phyloP scores from a whole-genome alignment of 2,888 invertebrate genomes.

The Byasa hedistus region DNA sequence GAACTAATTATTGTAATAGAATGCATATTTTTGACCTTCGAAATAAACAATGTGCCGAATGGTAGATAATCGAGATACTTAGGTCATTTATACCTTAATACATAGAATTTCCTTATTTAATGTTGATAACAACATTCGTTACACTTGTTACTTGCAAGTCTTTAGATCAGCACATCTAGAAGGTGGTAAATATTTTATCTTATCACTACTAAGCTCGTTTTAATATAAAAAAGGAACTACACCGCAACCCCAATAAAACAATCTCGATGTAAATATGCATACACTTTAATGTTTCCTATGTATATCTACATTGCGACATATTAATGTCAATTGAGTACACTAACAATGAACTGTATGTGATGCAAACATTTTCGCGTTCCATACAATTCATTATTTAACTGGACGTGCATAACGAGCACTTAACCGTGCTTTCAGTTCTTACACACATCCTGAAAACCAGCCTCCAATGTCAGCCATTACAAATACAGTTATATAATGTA shows the following conservation, averaged over 20 bases:
- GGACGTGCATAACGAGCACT: neutral
- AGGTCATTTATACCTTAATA: no score
- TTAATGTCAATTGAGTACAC: slow-evolving; percentile 43
- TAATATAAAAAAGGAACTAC: neutral
- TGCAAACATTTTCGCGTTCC: neutral
- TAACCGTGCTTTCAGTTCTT: neutral
- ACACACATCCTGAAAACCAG: neutral
- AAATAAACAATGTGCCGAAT: no score
- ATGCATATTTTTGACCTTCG: no score
- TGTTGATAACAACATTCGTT: no score
- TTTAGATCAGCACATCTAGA: no score
- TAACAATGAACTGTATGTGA: slow-evolving; percentile 22
- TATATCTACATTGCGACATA: slow-evolving; percentile 27
- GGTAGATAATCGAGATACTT: no score
- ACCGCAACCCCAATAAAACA: neutral
- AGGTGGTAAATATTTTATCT: no score
- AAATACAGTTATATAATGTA: no score
- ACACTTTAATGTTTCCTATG: neutral
- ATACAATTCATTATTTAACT: neutral
- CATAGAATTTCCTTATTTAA: no score
- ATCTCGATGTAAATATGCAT: neutral
- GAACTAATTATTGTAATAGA: no score
- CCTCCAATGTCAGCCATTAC: slow-evolving; percentile 13
- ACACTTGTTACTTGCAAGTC: no score
- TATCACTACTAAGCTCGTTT: no score